Base-by-base conservation (phyloP, 2,888 invertebrate genomes). In the Meteorus colon region DNA sequence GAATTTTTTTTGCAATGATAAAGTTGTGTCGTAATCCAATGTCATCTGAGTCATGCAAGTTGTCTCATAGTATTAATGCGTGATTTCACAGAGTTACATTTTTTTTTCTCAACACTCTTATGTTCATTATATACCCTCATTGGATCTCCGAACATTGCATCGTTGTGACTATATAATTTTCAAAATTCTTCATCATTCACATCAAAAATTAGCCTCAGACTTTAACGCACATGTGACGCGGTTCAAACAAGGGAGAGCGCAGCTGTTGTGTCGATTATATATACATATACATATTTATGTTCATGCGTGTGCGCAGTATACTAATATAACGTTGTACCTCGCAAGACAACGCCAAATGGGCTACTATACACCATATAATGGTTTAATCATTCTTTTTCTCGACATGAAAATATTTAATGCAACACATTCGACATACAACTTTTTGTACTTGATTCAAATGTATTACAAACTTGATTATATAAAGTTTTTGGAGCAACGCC, bases 11-110 rank as follows among this genome's bases (percentile, higher is more conserved):
- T 68, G 31, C 68, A 48, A 24, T 62, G 63, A 62, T 45, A 62
- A 60, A 74, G 51, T 16, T n/a, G 63, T 74, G 74, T 74, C 62
- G 63, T 68, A 69, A 69, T 74, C 34, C 45, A 62, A 48, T 63
- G 75, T 19, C 27, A 45, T 31, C 60, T 70, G 73, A 68, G 73
- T 73, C 76, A 70, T 55, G 24, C 55, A 55, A 55, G 4, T 19
- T 51, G 59, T 24, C 51, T 60, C n/a, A 63, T 59, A 8, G 34
- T 19, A 66, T 66, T 41, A 65, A 45, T 29, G 12, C 14, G 19
- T 48, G 27, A 70, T 60, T 73, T 73, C 34, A 69, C 65, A 6
- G 14, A 51, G 31, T 27, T 24, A 69, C 24, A 24, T 24, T 24
- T 24, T 24, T 24, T 24, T 24, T 24, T 24, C n/a, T 24, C 24